Percentiles rank a stretch among this genome's conserved stretches.
phyloP scores from a whole-genome alignment of 2,797 vertebrate species.

The Hypotaenidia okinawae region DNA sequence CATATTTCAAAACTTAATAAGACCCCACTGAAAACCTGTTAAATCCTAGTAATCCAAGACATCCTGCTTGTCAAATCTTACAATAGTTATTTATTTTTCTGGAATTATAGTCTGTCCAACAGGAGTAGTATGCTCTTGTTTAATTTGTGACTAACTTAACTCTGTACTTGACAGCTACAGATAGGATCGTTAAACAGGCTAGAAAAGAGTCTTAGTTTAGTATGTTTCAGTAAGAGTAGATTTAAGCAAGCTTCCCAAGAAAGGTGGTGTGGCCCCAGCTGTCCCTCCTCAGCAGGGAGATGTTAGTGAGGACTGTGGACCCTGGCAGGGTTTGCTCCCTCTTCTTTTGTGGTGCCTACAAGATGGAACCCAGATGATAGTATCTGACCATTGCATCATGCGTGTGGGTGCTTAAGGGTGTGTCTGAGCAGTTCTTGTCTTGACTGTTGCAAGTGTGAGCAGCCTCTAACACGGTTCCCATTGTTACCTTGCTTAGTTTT shows the following conservation, averaged over 20 bases:
- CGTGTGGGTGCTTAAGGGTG: neutral
- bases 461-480: neutral
- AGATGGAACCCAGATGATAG: neutral
- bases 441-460: neutral
- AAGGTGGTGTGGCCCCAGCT: neutral
- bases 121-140: neutral
- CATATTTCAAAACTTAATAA: constrained; percentile 17
- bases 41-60: neutral
- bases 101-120: neutral
- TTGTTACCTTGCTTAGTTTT: neutral
- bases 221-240: neutral
- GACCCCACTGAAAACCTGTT: constrained; percentile 14
- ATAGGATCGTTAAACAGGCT: neutral
- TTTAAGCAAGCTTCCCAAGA: neutral
- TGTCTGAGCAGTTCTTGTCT: neutral
- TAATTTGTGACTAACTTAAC: neutral
- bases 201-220: neutral
- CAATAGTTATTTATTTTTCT: neutral
- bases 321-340: neutral
- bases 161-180: neutral
- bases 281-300: neutral
- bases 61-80: neutral
- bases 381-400: accelerated
- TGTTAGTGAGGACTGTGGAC: neutral
- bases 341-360: neutral